Evolutionary conservation across 2,113 vertebrate genomes (phyloP).

Genomic region (Takifugu bimaculatus): DNA sequence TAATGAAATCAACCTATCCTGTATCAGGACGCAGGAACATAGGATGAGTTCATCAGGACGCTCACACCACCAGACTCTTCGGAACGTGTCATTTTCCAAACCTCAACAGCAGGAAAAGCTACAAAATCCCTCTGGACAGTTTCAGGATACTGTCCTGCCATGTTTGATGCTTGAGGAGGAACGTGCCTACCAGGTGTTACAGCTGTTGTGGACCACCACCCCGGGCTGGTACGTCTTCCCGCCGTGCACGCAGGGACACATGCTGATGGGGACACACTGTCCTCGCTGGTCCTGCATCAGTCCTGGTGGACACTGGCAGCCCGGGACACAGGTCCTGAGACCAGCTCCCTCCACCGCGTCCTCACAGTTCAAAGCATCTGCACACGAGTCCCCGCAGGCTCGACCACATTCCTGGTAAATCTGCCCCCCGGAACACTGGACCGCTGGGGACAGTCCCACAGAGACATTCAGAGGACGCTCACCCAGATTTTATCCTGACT

Average conservation of each 20-base stretch:
- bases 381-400: constrained; percentile 75
- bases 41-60: constrained; percentile 83
- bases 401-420: constrained; percentile 81
- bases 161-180: neutral
- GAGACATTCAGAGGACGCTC: too few species aligned
- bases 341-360: constrained; percentile 13
- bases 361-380: constrained; percentile 67
- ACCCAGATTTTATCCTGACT: too few species aligned
- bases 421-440: constrained; percentile 80
- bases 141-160: neutral
- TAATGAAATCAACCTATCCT: constrained; percentile 90
- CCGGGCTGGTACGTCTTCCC: constrained; percentile 64
- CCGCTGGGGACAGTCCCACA: constrained; percentile 54
- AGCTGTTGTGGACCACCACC: constrained; percentile 64
- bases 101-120: neutral
- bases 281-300: constrained; percentile 78
- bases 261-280: constrained; percentile 77
- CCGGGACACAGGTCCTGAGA: constrained; percentile 75
- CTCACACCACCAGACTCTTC: constrained; percentile 60
- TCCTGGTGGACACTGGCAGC: constrained; percentile 82
- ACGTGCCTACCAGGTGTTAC: constrained; percentile 80
- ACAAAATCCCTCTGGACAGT: too few species aligned
- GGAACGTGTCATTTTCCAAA: neutral
- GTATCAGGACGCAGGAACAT: constrained; percentile 71
- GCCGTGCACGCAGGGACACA: constrained; percentile 79